Conservation (phyloP, 2,113 vertebrate genomes). For the Boulengerochromis microlepis region DNA sequence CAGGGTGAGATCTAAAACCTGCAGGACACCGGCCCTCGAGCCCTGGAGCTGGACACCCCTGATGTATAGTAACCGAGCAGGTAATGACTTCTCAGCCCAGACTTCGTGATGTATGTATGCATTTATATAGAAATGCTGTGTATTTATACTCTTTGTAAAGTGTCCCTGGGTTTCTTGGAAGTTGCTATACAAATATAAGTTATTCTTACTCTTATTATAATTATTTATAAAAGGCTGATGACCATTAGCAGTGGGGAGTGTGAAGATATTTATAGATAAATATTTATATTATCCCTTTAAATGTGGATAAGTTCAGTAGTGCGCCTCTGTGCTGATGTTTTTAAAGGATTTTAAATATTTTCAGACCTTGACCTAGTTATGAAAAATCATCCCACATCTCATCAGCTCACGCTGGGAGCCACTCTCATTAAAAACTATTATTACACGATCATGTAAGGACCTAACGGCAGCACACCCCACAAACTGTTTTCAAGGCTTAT, state of each 20-base stretch:
- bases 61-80: neutral
- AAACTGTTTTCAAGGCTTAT: neutral
- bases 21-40: neutral
- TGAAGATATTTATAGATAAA: neutral
- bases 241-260: neutral
- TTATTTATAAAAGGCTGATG: neutral
- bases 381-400: neutral
- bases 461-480: neutral
- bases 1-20: neutral
- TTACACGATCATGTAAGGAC: neutral
- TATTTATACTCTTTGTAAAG: neutral
- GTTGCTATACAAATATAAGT: neutral
- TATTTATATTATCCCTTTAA: neutral
- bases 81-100: neutral
- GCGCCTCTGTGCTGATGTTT: neutral
- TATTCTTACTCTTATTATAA: neutral
- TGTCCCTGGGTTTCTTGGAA: neutral
- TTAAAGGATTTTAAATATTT: neutral
- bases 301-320: neutral
- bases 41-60: neutral
- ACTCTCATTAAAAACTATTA: constrained; percentile 24
- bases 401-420: neutral
- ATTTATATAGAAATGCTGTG: neutral
- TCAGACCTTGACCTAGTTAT: neutral
- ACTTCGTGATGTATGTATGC: neutral